Base-by-base conservation (phyloP, 2,113 vertebrate genomes). In the Neolamprologus cancellatus region DNA sequence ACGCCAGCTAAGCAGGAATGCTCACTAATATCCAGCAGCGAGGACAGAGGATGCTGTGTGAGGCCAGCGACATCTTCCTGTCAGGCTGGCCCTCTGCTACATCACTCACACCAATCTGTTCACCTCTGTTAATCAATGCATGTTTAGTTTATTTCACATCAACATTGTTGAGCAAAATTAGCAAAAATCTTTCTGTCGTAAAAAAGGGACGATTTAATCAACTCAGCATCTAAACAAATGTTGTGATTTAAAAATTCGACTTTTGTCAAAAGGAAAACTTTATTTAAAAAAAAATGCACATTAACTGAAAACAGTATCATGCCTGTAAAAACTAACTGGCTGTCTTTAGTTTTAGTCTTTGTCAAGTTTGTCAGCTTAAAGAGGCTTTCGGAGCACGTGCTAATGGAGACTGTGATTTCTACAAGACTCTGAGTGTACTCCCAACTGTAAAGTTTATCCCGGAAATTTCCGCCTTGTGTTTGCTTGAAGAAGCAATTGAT, bases 1-100 rank as follows among this genome's bases (percentile, higher is more conserved):
- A 78, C 28, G 86, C 78, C 89, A 86, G 90, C 85, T 89, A 57
- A 92, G 90, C 79, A 71, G 90, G 30, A 85, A 85, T 69, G 83
- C 82, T 92, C 87, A 79, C 85, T 92, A 88, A 91, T 81, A 86
- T 92, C 78, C 85, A 87, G 79, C 57, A 34, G 82, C 5, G 54
- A 85, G 85, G 83, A 78, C 71, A 76, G 79, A 55, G 86, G 66
- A 87, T 84, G 79, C 84, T 87, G 84, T n/a, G 57, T 82, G 84
- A 69, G 84, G 50, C 82, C 86, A 79, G 71, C 18, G 7, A 71
- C 82, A 66, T 89, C 90, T 88, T 92, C 78, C 80, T 87, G 82
- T 76, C 69, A 50, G 78, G 32, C 57, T 44, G 71, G 5, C 64
- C n/a, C 53, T 52, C 80, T 53, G 39, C 66, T 36, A 25, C 34